Base-by-base conservation (phyloP, 2,797 vertebrate species). In the Protonibea diacanthus region DNA sequence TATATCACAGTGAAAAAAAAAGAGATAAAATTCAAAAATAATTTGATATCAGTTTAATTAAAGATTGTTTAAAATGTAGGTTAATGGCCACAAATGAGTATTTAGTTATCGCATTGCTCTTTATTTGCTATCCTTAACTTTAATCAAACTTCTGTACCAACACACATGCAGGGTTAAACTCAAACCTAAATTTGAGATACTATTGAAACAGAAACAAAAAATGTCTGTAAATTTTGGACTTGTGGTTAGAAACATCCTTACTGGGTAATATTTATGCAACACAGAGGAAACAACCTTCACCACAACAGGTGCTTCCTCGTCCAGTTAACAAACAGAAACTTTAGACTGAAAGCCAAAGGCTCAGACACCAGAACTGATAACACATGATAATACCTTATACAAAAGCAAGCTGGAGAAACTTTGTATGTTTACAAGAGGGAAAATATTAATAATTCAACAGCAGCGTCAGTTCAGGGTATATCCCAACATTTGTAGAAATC, bases 281-380 rank as follows among this genome's bases (percentile, higher is more conserved):
- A 61, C 52, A 49, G 55, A 84, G 89, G 83, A 87, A 87, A 59
- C 63, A n/a, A 33, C 69, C 52, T 23, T 78, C 56, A 61, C 81
- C 85, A 81, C 63, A 88, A 29, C 91, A 92, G 86, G 84, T 92
- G 90, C 23, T 90, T 91, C 90, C 85, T 3, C 78, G 74, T 74
- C 47, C 57, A 58, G 68, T 12, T n/a, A 47, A 62, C 52, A 80
- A 77, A 82, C 62, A 29, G 68, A 77, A 81, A 61, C 48, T 45
- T 64, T 15, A 40, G 71, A 69, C 42, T 56, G 29, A 49, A 33
- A 74, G 57, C 18, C 52, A 74, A 51, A 83, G 15, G 51, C 15
- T 73, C 40, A 33, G 7, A 25, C 17, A 47, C 6, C 18, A 66
- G 6, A 1, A n/a, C 17, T 67, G 18, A 59, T 13, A 25, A 1